A percentile compares a stretch with the other conserved stretches of the same genome.
These are phyloP conservation scores for Melanotaenia maccullochi DNA, from an alignment of 2,797 vertebrate genomes.

Conservation along the genomic window DNA sequence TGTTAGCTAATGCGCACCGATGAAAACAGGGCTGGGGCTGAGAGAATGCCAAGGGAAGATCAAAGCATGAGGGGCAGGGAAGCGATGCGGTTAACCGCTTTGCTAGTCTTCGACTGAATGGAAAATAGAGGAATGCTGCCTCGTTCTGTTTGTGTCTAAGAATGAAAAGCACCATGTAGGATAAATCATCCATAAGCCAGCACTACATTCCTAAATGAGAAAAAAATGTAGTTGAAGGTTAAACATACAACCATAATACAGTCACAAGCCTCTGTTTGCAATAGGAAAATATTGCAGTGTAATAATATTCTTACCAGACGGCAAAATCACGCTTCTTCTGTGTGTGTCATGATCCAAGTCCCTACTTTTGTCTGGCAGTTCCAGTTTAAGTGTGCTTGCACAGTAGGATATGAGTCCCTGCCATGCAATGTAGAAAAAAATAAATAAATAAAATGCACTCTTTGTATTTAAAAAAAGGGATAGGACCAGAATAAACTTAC, in stretches of 20 bases:
- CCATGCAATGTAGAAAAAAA: not conserved
- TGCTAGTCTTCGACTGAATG: constrained; percentile 63
- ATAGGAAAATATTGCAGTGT: not conserved
- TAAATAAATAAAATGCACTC: no score
- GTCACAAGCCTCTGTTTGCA: not conserved
- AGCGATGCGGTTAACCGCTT: constrained; percentile 70
- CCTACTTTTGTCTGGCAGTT: not conserved
- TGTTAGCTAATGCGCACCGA: constrained; percentile 74
- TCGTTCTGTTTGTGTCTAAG: constrained; percentile 38
- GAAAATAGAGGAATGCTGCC: constrained; percentile 40
- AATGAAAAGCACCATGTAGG: constrained; percentile 20
- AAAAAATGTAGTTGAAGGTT: not conserved
- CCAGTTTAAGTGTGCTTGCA: not conserved
- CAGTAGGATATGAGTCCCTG: not conserved
- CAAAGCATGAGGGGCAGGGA: constrained; percentile 70
- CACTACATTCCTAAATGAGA: not conserved
- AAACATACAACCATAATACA: not conserved
- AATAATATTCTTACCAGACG: not conserved
- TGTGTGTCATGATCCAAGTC: not conserved
- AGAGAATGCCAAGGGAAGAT: constrained; percentile 76
- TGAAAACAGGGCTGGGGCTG: constrained; percentile 71
- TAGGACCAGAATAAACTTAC: no score
- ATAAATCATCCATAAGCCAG: constrained; percentile 26
- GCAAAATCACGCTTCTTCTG: not conserved
- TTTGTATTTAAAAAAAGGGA: no score